Conservation (phyloP, 2,797 vertebrate species). For the Xerus rutilus region DNA sequence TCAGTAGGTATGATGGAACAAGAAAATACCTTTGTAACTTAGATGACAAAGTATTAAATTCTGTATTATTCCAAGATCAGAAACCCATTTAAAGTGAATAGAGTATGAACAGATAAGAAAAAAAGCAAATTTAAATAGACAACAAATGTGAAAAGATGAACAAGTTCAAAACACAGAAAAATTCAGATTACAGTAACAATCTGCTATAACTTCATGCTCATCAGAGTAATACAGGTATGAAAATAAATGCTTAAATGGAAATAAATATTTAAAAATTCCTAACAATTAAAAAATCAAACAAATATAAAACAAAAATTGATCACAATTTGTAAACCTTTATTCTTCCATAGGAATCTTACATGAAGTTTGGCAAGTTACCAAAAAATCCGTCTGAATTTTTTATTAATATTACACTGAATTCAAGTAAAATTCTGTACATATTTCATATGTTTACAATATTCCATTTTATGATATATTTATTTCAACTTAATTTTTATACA, state of each 20-base stretch:
- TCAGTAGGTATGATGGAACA: neutral
- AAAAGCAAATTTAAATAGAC: neutral
- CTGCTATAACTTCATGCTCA: neutral
- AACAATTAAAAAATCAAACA: neutral
- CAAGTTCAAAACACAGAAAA: neutral
- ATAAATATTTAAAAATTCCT: neutral
- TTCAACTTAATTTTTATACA: neutral
- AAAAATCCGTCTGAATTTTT: neutral
- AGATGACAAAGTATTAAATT: neutral
- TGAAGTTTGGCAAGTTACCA: neutral
- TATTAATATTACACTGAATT: neutral
- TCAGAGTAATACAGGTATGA: neutral
- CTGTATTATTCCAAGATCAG: neutral
- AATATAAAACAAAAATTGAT: neutral
- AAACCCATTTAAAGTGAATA: neutral
- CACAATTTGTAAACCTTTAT: neutral
- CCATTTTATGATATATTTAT: neutral
- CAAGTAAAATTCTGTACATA: neutral
- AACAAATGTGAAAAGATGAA: neutral
- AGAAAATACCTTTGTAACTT: constrained; percentile 40
- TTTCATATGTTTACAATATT: neutral
- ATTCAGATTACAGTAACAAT: neutral
- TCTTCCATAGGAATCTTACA: neutral
- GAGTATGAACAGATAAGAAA: neutral
- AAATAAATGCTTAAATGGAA: neutral